Evolutionary conservation across 2,113 vertebrate species (phyloP), one percentile per base, ranked within the genome.

Genomic region (Pterocles burchelli): DNA sequence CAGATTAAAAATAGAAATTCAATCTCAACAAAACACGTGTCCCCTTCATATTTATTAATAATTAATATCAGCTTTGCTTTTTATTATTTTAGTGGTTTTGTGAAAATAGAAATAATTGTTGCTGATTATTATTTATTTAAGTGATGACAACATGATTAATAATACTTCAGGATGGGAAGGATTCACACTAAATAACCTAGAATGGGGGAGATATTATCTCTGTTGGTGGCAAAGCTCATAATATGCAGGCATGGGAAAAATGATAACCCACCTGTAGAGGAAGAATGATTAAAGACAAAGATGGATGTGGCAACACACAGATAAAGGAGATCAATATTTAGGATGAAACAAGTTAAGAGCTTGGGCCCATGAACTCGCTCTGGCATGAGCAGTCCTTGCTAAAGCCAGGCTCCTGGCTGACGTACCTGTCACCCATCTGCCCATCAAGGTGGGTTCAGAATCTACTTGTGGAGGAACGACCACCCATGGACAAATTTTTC

Each of bases 91-190:
- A 89, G 79, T 87, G 88, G 73, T 36, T 96, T 93, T 94, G 76
- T 92, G 90, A 94, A 93, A 95, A 94, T 93, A 96, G 72, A 96
- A 96, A 92, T 96, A 96, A 92, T 95, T 94, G 61, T 93, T 95
- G 76, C 38, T 96, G 87, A 96, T 96, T 94, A 94, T 97, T 96
- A 93, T 94, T 96, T 95, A 95, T 96, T 96, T 96, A 96, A 90
- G 83, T 81, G 73, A 94, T 96, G 92, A 90, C 92, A 97, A 94
- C 92, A 95, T 95, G 90, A 96, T 97, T 96, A 96, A 94, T 96
- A 94, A 94, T 95, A 87, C 90, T 95, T 95, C 88, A 96, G 61
- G 54, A 90, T 90, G 61, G 73, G 61, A 94, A 95, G 72, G 57
- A 81, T 89, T 95, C 85, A 77, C 76, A 86, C 52, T 93, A 90